Evolutionary conservation across 2,797 vertebrate species (phyloP).

Genomic region (Avahi laniger): DNA sequence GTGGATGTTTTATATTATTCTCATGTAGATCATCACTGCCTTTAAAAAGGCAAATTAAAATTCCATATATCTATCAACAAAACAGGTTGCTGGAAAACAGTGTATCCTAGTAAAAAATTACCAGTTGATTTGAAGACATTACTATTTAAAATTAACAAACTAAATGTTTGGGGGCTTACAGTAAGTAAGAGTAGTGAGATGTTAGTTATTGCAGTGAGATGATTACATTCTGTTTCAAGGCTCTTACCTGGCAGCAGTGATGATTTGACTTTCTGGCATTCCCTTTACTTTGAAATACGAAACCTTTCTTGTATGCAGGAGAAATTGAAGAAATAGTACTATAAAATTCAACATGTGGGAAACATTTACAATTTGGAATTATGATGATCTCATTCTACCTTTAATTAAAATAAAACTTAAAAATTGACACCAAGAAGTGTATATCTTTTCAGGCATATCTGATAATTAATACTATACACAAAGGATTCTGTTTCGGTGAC

Average conservation of each 20-base stretch:
- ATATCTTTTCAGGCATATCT: not conserved
- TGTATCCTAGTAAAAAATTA: not conserved
- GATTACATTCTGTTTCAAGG: not conserved
- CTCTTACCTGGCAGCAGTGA: not conserved
- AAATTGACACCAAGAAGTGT: not conserved
- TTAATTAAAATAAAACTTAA: constrained; percentile 14
- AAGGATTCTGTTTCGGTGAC: not conserved
- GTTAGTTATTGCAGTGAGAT: not conserved
- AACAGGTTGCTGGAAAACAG: not conserved
- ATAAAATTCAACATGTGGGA: not conserved
- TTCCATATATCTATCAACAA: not conserved
- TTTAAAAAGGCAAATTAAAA: not conserved
- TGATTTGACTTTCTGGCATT: not conserved
- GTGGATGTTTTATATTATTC: not conserved
- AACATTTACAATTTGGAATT: not conserved
- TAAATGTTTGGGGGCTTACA: not conserved
- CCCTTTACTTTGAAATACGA: not conserved
- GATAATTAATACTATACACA: not conserved
- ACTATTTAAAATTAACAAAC: not conserved
- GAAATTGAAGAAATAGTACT: not conserved
- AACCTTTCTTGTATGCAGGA: not conserved
- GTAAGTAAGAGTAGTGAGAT: not conserved
- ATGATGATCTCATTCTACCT: not conserved
- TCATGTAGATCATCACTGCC: not conserved
- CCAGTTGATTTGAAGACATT: not conserved